phyloP scores from a whole-genome alignment of 2,113 vertebrate genomes.

The Colistium nudipinnis region DNA sequence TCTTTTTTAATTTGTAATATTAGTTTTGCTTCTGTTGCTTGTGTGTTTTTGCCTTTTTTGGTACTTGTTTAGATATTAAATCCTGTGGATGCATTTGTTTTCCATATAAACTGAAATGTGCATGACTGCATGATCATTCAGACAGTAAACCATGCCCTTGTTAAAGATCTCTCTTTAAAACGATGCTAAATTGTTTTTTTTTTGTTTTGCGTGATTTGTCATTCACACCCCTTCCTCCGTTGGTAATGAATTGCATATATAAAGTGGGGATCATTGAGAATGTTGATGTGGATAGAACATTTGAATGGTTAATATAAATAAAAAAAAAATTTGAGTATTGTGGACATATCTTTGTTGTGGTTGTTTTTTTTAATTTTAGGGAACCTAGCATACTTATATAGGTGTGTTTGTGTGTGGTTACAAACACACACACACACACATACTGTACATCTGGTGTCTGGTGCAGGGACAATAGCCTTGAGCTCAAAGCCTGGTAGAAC shows the following conservation, averaged over 20 bases:
- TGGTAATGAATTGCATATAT: slow-evolving; percentile 65
- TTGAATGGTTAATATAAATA: slow-evolving; percentile 85
- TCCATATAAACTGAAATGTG: slow-evolving; percentile 71
- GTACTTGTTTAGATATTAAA: slow-evolving; percentile 49
- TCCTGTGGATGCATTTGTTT: slow-evolving; percentile 74
- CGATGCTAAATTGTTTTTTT: slow-evolving; percentile 35
- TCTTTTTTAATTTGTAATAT: slow-evolving; percentile 22
- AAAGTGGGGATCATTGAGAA: slow-evolving; percentile 67
- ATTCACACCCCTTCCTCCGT: slow-evolving; percentile 39
- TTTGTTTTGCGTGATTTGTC: slow-evolving; percentile 66
- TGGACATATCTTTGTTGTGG: slow-evolving; percentile 6
- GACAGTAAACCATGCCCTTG: slow-evolving; percentile 19
- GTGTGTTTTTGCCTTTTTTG: slow-evolving; percentile 36
- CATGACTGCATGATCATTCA: slow-evolving; percentile 80
- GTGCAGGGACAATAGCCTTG: too few species aligned
- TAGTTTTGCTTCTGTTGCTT: slow-evolving; percentile 39
- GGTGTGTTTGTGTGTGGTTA: too few species aligned
- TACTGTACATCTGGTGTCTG: too few species aligned
- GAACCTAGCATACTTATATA: too few species aligned
- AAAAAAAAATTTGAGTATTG: slow-evolving; percentile 73
- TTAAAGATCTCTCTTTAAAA: neutral
- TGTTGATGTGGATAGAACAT: slow-evolving; percentile 83
- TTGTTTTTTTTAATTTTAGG: neutral
- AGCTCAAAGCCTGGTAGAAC: too few species aligned
- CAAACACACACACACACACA: too few species aligned